phyloP scores from a whole-genome alignment of 2,888 invertebrate genomes.

The Alentia gelatinosa region DNA sequence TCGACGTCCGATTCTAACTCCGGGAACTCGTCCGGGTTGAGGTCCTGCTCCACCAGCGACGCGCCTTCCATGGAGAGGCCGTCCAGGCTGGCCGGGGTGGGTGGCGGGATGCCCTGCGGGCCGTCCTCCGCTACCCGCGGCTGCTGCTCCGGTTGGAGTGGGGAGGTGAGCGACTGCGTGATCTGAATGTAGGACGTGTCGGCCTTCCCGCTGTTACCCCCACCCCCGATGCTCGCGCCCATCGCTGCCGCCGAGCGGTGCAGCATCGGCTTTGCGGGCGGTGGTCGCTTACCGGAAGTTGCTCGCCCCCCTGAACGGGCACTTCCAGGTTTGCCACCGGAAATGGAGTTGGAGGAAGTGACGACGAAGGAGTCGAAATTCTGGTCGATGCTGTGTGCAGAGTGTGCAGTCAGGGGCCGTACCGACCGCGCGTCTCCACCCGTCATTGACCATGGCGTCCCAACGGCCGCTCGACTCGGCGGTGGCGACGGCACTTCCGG shows the following conservation, averaged over 20 bases:
- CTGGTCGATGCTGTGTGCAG: conserved; percentile 9
- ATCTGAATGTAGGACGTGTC: conserved; percentile 74
- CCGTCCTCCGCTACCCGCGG: not conserved
- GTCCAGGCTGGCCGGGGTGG: conserved; percentile 22
- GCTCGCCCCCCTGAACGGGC: conserved; percentile 54
- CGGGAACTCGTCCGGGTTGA: conserved; percentile 15
- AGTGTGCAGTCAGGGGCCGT: conserved; percentile 32
- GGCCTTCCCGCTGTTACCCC: conserved; percentile 58
- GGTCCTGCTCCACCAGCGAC: not conserved
- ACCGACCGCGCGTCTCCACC: conserved; percentile 18
- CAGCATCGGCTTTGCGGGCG: conserved; percentile 60
- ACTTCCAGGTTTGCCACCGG: conserved; percentile 39
- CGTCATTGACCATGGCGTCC: not conserved
- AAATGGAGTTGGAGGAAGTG: not conserved
- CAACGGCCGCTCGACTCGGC: not conserved
- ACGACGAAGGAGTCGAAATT: conserved; percentile 47
- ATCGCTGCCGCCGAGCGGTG: conserved; percentile 25
- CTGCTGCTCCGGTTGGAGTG: conserved; percentile 31
- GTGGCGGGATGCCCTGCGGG: not conserved
- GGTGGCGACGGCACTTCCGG: conserved; percentile 24
- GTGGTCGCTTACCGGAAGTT: conserved; percentile 54
- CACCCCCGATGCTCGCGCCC: conserved; percentile 58
- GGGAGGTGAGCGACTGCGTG: conserved; percentile 70
- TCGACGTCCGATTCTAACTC: not conserved
- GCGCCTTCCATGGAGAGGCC: not conserved